Base-by-base conservation (phyloP, 92 coral and sea anemone species). In the Pocillopora grandis region DNA sequence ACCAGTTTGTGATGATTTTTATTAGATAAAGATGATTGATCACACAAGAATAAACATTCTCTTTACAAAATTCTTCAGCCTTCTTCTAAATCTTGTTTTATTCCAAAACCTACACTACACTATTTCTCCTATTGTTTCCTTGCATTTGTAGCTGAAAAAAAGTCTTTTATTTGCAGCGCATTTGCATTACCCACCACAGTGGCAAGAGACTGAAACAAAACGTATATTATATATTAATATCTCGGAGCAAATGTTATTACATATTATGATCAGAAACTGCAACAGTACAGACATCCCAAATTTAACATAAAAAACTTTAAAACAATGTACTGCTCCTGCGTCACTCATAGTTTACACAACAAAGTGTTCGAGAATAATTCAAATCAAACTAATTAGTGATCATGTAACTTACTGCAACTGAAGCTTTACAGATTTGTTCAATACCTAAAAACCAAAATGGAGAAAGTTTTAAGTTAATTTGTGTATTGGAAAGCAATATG, bases 131-230 rank as follows among this genome's bases (percentile, higher is more conserved):
- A 23, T 23, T 76, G 63, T 20, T 75, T 27, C 65, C 66, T 23
- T 76, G 62, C 16, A 21, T 20, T 14, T 76, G 66, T 5, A 89
- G 95, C 37, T 81, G 82, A 60, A 94, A 89, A 27, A 68, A 94
- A 94, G 59, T 83, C 90, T 80, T 88, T 85, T 48, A 94, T 78
- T 75, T 94, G 95, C 70, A 79, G 89, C 33, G 98, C 95, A 58
- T 87, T 81, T 0, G 95, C 80, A 78, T 86, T 92, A 27, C 98
- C 98, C 23, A 92, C 89, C 10, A 94, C 85, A 74, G 88, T 66
- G 61, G 93, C 82, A 64, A 94, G 82, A 49, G 72, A 80, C 95
- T 94, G 59, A 56, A 76, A 72, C 35, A 72, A 37, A 27, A 19
- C 17, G 16, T 10, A 69, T 12, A 61, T 7, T 3, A 42, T 18